Evolutionary conservation across 1,140 invertebrate genomes (phyloP).

Genomic region (Propsilocerus akamusi): DNA sequence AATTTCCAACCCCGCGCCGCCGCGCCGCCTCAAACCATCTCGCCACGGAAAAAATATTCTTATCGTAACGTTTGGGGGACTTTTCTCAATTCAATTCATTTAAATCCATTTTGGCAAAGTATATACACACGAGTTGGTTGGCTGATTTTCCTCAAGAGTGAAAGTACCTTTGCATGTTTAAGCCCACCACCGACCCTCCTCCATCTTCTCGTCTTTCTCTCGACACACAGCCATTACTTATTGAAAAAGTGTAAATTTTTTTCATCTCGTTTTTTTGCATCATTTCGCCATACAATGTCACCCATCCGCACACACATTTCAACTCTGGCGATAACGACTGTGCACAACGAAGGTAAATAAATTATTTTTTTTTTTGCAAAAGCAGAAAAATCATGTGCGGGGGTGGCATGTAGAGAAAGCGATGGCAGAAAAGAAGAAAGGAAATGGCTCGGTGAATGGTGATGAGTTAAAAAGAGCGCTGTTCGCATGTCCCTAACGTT

Average conservation of each 20-base stretch:
- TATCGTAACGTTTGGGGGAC: no score
- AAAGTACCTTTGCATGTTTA: no score
- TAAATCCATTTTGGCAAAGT: constrained; percentile 4
- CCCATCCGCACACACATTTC: constrained; percentile 1
- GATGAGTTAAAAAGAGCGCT: background rate
- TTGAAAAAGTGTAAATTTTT: constrained; percentile 3
- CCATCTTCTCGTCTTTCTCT: background rate
- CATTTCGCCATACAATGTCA: background rate
- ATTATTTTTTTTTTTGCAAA: background rate
- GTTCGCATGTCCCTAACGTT: background rate
- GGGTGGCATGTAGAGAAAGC: background rate
- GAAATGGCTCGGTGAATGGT: constrained; percentile 1
- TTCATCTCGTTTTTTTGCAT: no score
- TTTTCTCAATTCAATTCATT: background rate
- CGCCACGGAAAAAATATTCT: background rate
- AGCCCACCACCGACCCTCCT: no score
- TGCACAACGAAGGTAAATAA: background rate
- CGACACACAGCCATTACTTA: background rate
- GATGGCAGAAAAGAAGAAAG: background rate
- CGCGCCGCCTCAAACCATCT: background rate
- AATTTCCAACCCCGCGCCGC: background rate
- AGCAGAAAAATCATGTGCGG: background rate
- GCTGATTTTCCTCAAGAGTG: no score
- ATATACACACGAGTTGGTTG: no score
- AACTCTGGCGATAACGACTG: background rate